Conservation (phyloP, 2,797 vertebrate genomes). For the Anas capensis region DNA sequence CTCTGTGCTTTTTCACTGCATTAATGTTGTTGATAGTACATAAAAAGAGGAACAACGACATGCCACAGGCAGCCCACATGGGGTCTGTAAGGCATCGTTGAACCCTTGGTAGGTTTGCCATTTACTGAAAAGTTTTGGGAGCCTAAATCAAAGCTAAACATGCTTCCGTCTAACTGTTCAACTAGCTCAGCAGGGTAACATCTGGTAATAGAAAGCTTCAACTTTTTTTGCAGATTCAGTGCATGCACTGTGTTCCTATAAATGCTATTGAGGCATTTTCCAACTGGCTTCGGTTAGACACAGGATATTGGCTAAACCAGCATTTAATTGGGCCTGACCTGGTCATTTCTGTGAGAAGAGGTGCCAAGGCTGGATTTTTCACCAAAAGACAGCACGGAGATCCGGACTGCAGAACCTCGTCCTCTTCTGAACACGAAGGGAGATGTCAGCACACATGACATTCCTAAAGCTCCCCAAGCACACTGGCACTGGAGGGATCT, state of each 20-base stretch:
- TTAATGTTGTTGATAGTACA: fast-evolving
- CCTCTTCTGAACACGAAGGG: not conserved
- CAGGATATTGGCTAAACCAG: not conserved
- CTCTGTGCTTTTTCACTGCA: not conserved
- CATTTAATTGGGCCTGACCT: not conserved
- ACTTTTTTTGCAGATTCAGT: not conserved
- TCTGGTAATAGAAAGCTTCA: not conserved
- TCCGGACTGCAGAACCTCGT: not conserved
- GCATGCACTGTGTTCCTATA: not conserved
- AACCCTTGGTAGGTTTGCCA: not conserved
- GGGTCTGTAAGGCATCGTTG: not conserved
- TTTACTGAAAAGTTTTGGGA: not conserved
- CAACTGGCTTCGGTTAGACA: not conserved
- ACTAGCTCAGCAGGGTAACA: not conserved
- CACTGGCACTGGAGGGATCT: not conserved
- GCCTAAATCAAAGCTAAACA: not conserved
- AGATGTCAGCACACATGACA: not conserved
- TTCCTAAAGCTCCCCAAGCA: not conserved
- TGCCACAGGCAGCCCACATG: not conserved
- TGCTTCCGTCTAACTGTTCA: not conserved
- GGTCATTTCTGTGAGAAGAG: not conserved
- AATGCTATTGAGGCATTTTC: not conserved
- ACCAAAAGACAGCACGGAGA: fast-evolving
- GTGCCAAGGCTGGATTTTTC: not conserved
- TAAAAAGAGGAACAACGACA: not conserved